Percentiles rank a stretch among this genome's conserved stretches.
These are phyloP conservation scores for Pipistrellus pipistrellus DNA, from an alignment of 2,797 vertebrate species.

Conservation along the genomic window DNA sequence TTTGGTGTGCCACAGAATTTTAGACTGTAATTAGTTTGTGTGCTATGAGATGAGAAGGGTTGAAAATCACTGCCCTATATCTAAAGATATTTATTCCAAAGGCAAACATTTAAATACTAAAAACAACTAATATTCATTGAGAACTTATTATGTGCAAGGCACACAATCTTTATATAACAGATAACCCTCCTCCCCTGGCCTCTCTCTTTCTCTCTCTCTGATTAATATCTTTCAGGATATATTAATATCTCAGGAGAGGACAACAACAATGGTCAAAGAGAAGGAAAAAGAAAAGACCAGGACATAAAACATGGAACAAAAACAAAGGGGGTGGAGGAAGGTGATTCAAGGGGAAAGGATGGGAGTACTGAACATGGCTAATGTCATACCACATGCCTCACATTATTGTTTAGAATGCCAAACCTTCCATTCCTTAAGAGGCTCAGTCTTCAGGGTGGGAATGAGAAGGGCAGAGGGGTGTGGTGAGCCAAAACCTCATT, in stretches of 20 bases:
- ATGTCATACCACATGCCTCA: not conserved
- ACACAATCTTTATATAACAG: not conserved
- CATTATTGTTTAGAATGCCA: not conserved
- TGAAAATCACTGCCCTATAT: not conserved
- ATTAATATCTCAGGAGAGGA: not conserved
- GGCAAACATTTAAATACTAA: not conserved
- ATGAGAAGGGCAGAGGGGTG: not conserved
- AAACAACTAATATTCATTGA: not conserved
- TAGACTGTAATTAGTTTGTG: not conserved
- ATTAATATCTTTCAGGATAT: not conserved
- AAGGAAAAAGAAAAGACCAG: not conserved
- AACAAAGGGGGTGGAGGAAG: not conserved
- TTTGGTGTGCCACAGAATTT: not conserved
- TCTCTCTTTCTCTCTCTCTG: not conserved
- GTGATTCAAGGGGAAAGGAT: not conserved
- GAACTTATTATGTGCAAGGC: not conserved
- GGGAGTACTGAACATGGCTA: not conserved
- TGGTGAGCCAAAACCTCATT: not conserved
- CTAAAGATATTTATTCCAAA: conserved; percentile 46
- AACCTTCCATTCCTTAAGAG: not conserved
- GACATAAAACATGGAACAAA: not conserved
- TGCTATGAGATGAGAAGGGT: not conserved
- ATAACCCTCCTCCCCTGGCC: too few species aligned
- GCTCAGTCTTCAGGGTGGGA: not conserved
- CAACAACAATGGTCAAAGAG: not conserved